Base-by-base conservation (phyloP, 2,888 invertebrate genomes). In the Halictus ligatus region DNA sequence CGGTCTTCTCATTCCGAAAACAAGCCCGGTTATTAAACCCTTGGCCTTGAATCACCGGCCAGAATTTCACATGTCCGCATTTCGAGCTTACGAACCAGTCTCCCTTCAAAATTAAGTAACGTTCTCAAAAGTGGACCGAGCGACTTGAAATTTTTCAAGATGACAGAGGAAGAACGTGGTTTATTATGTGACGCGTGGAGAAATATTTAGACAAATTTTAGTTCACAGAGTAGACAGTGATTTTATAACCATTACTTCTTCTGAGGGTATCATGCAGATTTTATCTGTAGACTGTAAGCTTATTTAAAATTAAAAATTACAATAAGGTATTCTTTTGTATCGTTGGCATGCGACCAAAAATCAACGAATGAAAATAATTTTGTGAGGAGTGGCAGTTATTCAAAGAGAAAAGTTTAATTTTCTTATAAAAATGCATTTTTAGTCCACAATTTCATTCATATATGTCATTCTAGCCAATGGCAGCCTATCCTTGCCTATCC, bases 11-110 rank as follows among this genome's bases (percentile, higher is more conserved):
- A 35, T 29, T 6, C 60, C 13, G 60, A 25, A 29, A 60, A 60
- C 60, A 13, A 25, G 60, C 60, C 6, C 25, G 60, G 15, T 60
- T 69, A 64, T 75, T 75, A 71, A 78, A 72, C 64, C 60, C 25
- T 60, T 60, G 60, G 60, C 60, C 25, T 60, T 25, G 60, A 60
- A 60, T 60, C 25, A 60, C 60, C 25, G 25, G 60, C 13, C 60
- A 60, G 13, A 29, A 60, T 29, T 67, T 35, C 29, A 35, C 29
- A 35, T 35, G 67, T 18, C 29, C 67, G 35, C 15, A 18, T 67
- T 4, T 8, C 18, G 35, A 6, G 7, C 46, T n/a, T 54, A 54
- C 54, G 54, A 54, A 54, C n/a, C 54, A n/a, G 54, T n/a, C 54
- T 8, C 10, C 54, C n/a, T n/a, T 54, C 54, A 4, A n/a, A 54